Base-by-base conservation (phyloP, 2,888 invertebrate species). In the Notocelia uddmanniana region DNA sequence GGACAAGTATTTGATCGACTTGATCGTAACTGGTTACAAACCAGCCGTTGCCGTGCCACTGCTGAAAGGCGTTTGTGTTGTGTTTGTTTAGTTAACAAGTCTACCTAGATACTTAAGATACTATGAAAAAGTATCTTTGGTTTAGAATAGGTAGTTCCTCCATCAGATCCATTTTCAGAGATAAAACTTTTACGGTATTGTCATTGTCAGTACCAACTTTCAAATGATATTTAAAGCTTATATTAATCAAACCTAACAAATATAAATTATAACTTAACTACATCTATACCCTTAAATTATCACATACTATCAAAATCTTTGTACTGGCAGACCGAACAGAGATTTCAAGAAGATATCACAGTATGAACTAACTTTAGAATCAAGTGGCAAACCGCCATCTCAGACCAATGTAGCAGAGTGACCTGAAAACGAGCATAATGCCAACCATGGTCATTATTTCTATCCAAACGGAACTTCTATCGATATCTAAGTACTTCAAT, bases 401-500 rank as follows among this genome's bases (percentile, higher is more conserved):
- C 15, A 96, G 86, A 48, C 95, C 95, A 13, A 95, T 80, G 80
- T 94, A 96, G 79, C 95, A 94, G 6, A 95, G 76, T 0, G 92
- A 88, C 76, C 96, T 89, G 78, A 95, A 95, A 5, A 95, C 83
- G 1, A 95, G 68, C 89, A 95, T 89, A 18, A 95, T 87, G 23
- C 86, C 82, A 8, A 95, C 60, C 82, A 96, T 89, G 37, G 90
- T 89, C 0, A 83, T 81, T 55, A 96, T 90, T 86, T 96, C 95
- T 15, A 92, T 83, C 90, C 94, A 94, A 2, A 96, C 91, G 0
- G 95, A 95, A 19, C 85, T 94, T 10, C 89, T 87, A 62, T 95
- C 94, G 10, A 96, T 90, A 75, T 96, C 95, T 37, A 96, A 80
- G 78, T 95, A 96, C 77, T 94, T 93, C 0, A 96, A 78, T 3